phyloP scores from a whole-genome alignment of 1,140 invertebrate genomes.

The Neuroterus valhalla region DNA sequence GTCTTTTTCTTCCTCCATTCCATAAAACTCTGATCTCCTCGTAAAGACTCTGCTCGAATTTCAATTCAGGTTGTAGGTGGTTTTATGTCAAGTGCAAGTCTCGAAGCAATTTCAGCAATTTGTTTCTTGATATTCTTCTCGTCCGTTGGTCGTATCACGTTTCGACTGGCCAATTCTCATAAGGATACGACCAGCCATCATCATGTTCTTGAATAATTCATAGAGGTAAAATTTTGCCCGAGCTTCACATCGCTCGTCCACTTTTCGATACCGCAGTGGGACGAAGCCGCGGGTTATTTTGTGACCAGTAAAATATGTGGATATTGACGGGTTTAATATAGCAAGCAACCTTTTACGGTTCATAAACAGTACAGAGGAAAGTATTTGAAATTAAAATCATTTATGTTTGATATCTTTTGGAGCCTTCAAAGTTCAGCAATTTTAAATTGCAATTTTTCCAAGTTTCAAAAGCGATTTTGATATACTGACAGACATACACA shows the following conservation, averaged over 20 bases:
- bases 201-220: slow-evolving; percentile 19
- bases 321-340: background rate
- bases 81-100: slow-evolving; percentile 19
- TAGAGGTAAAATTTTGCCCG: slow-evolving; percentile 2
- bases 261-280: slow-evolving; percentile 1
- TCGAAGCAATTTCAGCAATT: slow-evolving; percentile 1
- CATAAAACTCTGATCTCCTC: slow-evolving; percentile 25
- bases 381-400: too few relatives aligned
- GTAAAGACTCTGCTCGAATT: slow-evolving; percentile 17
- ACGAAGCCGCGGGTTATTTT: background rate
- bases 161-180: slow-evolving; percentile 9
- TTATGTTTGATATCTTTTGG: too few relatives aligned
- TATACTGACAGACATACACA: too few relatives aligned
- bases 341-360: too few relatives aligned
- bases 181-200: slow-evolving; percentile 6
- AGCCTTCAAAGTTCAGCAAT: too few relatives aligned
- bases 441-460: too few relatives aligned
- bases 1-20: slow-evolving; percentile 5
- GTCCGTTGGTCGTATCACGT: slow-evolving; percentile 9
- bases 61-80: slow-evolving; percentile 18
- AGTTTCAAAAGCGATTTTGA: too few relatives aligned
- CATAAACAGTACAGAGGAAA: too few relatives aligned
- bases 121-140: slow-evolving; percentile 27
- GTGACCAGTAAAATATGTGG: background rate
- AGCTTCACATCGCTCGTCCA: background rate